Evolutionary conservation across 1,140 invertebrate species (phyloP), one percentile per base, ranked within the genome.

Genomic region (Drosophila saltans): DNA sequence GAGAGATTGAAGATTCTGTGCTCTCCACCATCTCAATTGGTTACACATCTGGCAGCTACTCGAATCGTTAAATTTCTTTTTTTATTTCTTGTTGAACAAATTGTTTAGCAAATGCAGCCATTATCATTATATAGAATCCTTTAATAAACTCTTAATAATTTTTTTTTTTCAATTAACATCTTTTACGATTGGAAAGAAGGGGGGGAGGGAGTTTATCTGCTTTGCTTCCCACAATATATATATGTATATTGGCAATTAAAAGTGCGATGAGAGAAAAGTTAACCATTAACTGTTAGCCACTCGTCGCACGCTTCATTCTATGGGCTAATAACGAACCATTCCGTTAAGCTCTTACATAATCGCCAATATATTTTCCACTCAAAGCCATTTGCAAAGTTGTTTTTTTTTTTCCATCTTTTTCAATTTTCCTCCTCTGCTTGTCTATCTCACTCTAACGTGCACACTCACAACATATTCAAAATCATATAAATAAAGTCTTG

Each of bases 281-380:
- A 81, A 74, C 72, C 72, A 86, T 85, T 84, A 82, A 71, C 63
- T 70, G 21, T 45, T 52, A 77, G 57, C 57, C 57, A 36, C 33
- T 36, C 28, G 4, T 16, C 16, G 33, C 6, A 0, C 33, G 33
- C 33, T 6, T 36, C 7, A 33, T 59, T 59, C 57, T 59, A 28
- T 57, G 28, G 71, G 26, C 63, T 63, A 75, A 75, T 70, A 74
- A 64, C 75, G 63, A 78, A 79, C 64, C 69, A 60, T 61, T 65
- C 67, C 60, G 45, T 72, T 52, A 78, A 76, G 73, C 77, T 73
- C 83, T 88, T 86, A 66, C 76, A 82, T 82, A 86, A 86, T 80
- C 83, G 48, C 28, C 69, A 65, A 86, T 86, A 72, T 74, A 88
- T 84, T 83, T 78, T 73, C 58, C 58, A 16, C 41, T 59, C 63